Base-by-base conservation (phyloP, 2,113 vertebrate genomes). In the Thamnophis sirtalis region DNA sequence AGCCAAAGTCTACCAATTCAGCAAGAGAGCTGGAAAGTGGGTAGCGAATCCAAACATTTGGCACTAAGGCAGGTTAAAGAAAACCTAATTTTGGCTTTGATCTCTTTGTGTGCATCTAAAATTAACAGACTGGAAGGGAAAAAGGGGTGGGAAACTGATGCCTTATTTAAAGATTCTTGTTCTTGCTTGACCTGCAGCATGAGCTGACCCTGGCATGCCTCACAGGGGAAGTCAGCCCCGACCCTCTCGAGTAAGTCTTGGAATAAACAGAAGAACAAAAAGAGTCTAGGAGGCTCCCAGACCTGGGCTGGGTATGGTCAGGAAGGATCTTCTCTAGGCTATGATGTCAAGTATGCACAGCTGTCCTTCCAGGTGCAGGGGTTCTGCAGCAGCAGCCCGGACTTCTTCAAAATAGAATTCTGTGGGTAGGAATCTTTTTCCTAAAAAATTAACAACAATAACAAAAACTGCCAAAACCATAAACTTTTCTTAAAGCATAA, bases 221-320 rank as follows among this genome's bases (percentile, higher is more conserved):
- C 48, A 4, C 2, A 2, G 4, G 49, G 24, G 24, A 51, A 50
- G 28, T 5, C 49, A 49, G 17, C 51, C n/a, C 80, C 60, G 84
- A n/a, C n/a, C 50, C 50, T 50, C 92, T 92, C 88, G 84, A 93
- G 92, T 43, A 89, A 96, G 85, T 91, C 68, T 68, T 5, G 19
- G 3, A 54, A 0, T 73, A 56, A 94, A 90, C 26, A 49, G 80
- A 0, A 0, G 88, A 91, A 87, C 0, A 89, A 89, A 60, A 86
- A 90, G 13, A 89, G n/a, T 58, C 88, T 91, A 86, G 91, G 91
- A 92, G 95, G 33, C 86, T 94, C 90, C 50, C 89, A 89, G 0
- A n/a, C 48, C 80, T 84, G 84, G 56, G 60, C 84, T n/a, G 84
- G 49, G 73, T 93, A 88, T 33, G 93, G 54, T 91, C 91, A 22